These are phyloP conservation scores for Dynastes tityus DNA, from an alignment of 2,888 invertebrate genomes.

Conservation along the genomic window DNA sequence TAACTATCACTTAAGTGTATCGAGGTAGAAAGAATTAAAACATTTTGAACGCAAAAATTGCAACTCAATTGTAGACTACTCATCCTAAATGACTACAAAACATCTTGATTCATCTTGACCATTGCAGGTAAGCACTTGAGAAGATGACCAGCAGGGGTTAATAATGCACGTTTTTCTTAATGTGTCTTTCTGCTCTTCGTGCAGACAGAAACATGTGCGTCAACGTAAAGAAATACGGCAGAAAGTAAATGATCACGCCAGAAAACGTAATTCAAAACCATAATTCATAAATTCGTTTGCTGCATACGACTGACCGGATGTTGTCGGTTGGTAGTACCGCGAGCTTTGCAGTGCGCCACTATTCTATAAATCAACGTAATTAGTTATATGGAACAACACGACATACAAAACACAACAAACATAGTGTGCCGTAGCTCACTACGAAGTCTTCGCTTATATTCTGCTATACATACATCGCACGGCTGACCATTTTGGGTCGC, in stretches of 20 bases:
- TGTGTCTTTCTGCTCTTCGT: too few relatives aligned
- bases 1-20: too few relatives aligned
- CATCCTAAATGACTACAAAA: too few relatives aligned
- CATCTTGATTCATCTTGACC: neutral
- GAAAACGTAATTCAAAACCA: constrained; percentile 48
- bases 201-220: neutral
- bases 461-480: neutral
- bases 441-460: constrained; percentile 6
- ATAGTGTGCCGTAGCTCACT: neutral
- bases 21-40: too few relatives aligned
- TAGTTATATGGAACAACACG: constrained; percentile 45
- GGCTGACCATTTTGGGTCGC: neutral
- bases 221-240: constrained; percentile 29
- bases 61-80: too few relatives aligned
- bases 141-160: neutral
- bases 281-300: constrained; percentile 51
- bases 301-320: constrained; percentile 54
- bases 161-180: neutral
- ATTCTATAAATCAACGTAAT: constrained; percentile 55
- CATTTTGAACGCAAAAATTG: too few relatives aligned
- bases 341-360: constrained; percentile 47
- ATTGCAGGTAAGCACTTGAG: neutral
- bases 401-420: neutral
- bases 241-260: constrained; percentile 46
- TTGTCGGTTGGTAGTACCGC: constrained; percentile 36